Percentiles rank a stretch among this genome's conserved stretches.
Conservation (phyloP, 2,888 invertebrate genomes). For the Syrista parreyssii region DNA sequence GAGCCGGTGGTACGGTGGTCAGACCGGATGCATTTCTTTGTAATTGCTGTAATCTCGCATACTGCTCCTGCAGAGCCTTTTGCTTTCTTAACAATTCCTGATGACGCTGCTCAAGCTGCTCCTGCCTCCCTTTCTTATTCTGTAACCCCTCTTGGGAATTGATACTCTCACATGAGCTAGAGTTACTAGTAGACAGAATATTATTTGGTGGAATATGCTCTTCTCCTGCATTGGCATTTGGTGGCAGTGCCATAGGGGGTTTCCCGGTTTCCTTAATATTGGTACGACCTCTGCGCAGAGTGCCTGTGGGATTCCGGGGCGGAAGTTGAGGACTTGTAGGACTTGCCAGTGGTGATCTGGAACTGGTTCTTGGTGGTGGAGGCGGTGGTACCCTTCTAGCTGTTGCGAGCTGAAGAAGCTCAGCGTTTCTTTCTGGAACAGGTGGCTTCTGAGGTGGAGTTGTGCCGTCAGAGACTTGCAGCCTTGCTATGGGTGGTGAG, state of each 20-base stretch:
- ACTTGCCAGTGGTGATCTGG: slow-evolving; percentile 87
- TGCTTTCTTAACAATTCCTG: slow-evolving; percentile 90
- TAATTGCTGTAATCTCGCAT: slow-evolving; percentile 87
- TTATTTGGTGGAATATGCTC: slow-evolving; percentile 43
- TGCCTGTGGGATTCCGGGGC: slow-evolving; percentile 68
- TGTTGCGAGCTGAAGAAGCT: slow-evolving; percentile 78
- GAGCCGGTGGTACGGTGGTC: slow-evolving; percentile 71
- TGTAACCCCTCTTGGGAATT: slow-evolving; percentile 77
- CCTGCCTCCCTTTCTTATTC: slow-evolving; percentile 73
- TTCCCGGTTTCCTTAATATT: slow-evolving; percentile 57
- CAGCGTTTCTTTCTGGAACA: slow-evolving; percentile 84
- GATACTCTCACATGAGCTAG: slow-evolving; percentile 81
- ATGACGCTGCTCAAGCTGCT: slow-evolving; percentile 86
- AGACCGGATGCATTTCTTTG: slow-evolving; percentile 80
- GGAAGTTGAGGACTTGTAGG: slow-evolving; percentile 81
- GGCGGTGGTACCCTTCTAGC: slow-evolving; percentile 86
- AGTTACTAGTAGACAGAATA: slow-evolving; percentile 72
- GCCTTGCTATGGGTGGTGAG: slow-evolving; percentile 78
- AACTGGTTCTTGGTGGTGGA: slow-evolving; percentile 92
- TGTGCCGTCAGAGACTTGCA: slow-evolving; percentile 54
- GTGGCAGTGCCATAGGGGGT: slow-evolving; percentile 56
- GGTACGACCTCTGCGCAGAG: slow-evolving; percentile 56
- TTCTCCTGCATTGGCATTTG: slow-evolving; percentile 29
- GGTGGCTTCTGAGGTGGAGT: slow-evolving; percentile 72
- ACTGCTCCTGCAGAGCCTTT: slow-evolving; percentile 90